Conservation (phyloP, 2,797 vertebrate genomes). For the Cynodonichthys magdalenae region DNA sequence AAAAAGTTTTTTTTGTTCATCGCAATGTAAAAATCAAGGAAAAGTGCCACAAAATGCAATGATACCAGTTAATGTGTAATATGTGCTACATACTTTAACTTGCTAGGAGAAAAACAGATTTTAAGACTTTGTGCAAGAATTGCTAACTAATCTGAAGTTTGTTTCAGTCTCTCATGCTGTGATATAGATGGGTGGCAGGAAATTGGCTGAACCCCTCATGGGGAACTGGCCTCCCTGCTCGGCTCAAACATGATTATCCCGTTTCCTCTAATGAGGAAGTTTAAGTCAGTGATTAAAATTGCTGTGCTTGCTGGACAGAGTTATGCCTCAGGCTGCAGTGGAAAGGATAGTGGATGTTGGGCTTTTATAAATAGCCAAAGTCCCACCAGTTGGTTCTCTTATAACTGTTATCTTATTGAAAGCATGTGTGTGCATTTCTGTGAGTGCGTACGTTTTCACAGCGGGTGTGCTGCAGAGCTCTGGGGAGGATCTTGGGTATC, state of each 20-base stretch:
- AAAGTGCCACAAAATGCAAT: constrained; percentile 15
- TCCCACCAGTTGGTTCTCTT: constrained; percentile 42
- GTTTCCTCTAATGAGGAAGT: constrained; percentile 72
- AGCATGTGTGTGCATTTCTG: constrained; percentile 15
- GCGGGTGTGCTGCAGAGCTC: constrained; percentile 86
- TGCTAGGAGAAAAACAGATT: constrained; percentile 37
- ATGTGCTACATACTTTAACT: constrained; percentile 35
- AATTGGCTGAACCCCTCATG: constrained; percentile 58
- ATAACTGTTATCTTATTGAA: constrained; percentile 20
- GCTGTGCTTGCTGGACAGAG: constrained; percentile 49
- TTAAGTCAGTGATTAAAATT: constrained; percentile 67
- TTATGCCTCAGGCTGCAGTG: constrained; percentile 24
- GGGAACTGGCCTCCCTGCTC: constrained; percentile 58
- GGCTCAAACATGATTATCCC: constrained; percentile 58
- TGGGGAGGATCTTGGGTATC: constrained; percentile 90
- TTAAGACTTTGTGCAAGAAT: constrained; percentile 37
- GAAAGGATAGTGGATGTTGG: constrained; percentile 33
- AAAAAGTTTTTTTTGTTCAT: constrained; percentile 8
- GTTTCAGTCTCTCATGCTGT: constrained; percentile 37
- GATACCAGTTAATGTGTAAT: constrained; percentile 23
- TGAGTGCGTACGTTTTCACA: constrained; percentile 88
- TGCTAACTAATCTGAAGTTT: constrained; percentile 39
- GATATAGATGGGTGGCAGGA: constrained; percentile 59
- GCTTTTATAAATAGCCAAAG: constrained; percentile 57
- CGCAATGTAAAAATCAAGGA: constrained; percentile 20